Evolutionary conservation across 2,113 vertebrate genomes (phyloP), one percentile per base, ranked within the genome.

Genomic region (Ctenodactylus gundi): DNA sequence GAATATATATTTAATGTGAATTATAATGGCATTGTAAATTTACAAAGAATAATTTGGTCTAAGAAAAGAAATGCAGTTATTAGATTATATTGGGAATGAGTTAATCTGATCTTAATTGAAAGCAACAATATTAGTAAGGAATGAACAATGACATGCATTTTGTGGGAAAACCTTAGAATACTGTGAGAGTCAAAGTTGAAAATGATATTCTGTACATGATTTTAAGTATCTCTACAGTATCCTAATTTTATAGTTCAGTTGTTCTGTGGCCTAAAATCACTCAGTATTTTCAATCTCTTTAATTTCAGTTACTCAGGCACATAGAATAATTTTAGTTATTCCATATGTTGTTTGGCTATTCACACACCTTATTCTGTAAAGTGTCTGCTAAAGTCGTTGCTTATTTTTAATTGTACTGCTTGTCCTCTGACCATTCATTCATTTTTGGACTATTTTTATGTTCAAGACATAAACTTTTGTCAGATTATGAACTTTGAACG

Each of bases 81-180:
- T 72, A 83, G 41, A 58, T 78, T 64, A 75, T 51, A n/a, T 23
- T 73, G 7, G 7, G 15, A 83, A 83, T 39, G 55, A 31, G 41
- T 89, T 96, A 68, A 29, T 72, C 25, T 91, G 55, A 55, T 72
- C 41, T 13, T 65, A 90, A 84, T 55, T 77, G 67, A 83, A 92
- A 60, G 34, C 39, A 75, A 18, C n/a, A 58, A 73, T 11, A 18
- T 4, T 67, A 13, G n/a, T 8, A 65, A 92, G 77, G 57, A 92
- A 90, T 78, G 36, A 53, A n/a, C 41, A 77, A 25, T 31, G 65
- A 29, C 57, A 73, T 77, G 20, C 51, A 49, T 57, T 64, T 76
- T 6, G 64, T 77, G 78, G 76, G 78, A 83, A 72, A 86, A 65
- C 21, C 60, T 58, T 60, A 60, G 18, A 44, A 60, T 13, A 34